Conservation (phyloP, 2,113 vertebrate species). For the Xerus inauris region DNA sequence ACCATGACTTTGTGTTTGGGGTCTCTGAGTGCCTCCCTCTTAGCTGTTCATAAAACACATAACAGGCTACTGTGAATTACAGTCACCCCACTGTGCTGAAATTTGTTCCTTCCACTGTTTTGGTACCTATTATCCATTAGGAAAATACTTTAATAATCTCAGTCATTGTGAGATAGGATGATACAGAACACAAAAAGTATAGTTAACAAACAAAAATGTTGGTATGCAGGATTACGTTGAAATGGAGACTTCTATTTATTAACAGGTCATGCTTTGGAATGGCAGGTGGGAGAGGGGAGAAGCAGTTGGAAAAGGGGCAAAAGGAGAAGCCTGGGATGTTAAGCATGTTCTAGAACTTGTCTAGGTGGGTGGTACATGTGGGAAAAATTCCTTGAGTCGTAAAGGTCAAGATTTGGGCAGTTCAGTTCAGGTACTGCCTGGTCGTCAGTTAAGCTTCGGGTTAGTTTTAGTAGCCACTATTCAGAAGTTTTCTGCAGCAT, state of each 20-base stretch:
- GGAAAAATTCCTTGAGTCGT: background rate
- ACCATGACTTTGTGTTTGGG: too few relatives aligned
- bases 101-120: background rate
- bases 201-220: background rate
- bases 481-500: background rate
- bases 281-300: background rate
- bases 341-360: background rate
- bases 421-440: background rate
- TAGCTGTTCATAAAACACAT: background rate
- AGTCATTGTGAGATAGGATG: background rate
- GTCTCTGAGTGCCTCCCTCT: background rate
- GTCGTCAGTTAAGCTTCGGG: background rate
- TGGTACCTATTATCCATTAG: too few relatives aligned
- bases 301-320: background rate
- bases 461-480: background rate
- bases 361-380: background rate
- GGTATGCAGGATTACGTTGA: background rate
- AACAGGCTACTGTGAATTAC: background rate
- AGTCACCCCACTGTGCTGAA: background rate
- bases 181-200: background rate
- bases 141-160: slow-evolving; percentile 22
- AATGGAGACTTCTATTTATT: background rate
- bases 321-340: too few relatives aligned
- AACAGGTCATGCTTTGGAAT: background rate
- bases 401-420: background rate